Conservation (phyloP, 2,888 invertebrate species). For the Epinotia ramella region DNA sequence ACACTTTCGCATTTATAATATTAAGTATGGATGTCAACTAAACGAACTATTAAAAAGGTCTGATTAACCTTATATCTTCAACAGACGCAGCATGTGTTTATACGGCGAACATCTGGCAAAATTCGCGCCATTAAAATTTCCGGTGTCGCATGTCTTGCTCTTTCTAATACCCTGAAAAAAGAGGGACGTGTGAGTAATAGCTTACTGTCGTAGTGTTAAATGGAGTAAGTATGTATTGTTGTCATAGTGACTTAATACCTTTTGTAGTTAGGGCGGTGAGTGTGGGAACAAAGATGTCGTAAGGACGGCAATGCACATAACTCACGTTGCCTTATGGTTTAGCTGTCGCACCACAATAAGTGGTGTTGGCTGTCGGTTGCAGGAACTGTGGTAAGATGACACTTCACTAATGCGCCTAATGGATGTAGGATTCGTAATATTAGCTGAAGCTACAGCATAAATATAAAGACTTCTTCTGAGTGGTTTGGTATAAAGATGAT, state of each 20-base stretch:
- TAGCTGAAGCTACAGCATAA: not conserved
- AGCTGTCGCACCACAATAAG: not conserved
- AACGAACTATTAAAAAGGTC: no score
- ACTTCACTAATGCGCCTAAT: not conserved
- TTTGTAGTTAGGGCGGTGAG: not conserved
- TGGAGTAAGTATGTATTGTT: not conserved
- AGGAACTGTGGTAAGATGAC: not conserved
- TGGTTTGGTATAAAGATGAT: no score
- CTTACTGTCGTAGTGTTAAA: not conserved
- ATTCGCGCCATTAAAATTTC: slow-evolving; percentile 38
- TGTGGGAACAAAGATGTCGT: slow-evolving; percentile 20
- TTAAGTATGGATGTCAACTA: no score
- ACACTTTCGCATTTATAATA: no score
- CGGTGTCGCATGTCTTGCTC: slow-evolving; percentile 32
- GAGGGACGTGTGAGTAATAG: slow-evolving; percentile 15
- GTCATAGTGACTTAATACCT: not conserved
- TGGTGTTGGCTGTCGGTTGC: not conserved
- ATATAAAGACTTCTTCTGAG: no score
- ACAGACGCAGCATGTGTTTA: not conserved
- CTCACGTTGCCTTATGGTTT: slow-evolving; percentile 11
- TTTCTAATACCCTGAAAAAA: slow-evolving; percentile 21
- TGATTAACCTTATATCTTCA: not conserved
- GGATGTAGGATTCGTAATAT: slow-evolving; percentile 2
- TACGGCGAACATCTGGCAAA: slow-evolving; percentile 31
- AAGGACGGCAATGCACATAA: slow-evolving; percentile 4